These are phyloP conservation scores for Echinometra lucunter DNA, from an alignment of 53 echinoderm and acorn worm genomes.

Conservation along the genomic window DNA sequence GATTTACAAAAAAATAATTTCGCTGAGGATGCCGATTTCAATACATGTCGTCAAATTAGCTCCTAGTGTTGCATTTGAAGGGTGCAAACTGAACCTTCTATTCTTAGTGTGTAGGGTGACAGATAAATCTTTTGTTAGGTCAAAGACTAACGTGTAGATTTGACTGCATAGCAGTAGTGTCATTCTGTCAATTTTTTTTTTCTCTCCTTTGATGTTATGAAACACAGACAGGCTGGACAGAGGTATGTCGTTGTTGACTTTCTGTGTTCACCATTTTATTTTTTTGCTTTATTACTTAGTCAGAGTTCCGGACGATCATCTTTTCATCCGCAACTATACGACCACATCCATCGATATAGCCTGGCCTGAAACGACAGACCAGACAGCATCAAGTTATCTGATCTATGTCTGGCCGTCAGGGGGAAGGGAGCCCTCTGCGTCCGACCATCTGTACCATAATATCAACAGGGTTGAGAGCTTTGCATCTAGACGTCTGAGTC, in stretches of 20 bases:
- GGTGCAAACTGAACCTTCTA: too few relatives aligned
- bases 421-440: constrained; percentile 74
- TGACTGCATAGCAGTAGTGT: too few relatives aligned
- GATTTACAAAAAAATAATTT: too few relatives aligned
- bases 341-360: constrained; percentile 78
- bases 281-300: constrained; percentile 71
- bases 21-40: too few relatives aligned
- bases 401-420: constrained; percentile 88
- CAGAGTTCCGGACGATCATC: constrained; percentile 79
- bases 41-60: too few relatives aligned
- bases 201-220: not conserved
- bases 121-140: too few relatives aligned
- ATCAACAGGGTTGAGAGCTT: constrained; percentile 82
- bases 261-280: not conserved
- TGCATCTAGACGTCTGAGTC: constrained; percentile 75
- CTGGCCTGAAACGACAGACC: constrained; percentile 83
- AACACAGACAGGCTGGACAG: not conserved
- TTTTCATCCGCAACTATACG: constrained; percentile 79
- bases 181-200: not conserved
- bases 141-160: too few relatives aligned
- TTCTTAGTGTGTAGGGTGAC: too few relatives aligned
- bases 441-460: constrained; percentile 80
- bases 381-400: constrained; percentile 83
- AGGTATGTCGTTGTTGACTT: not conserved
- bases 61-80: too few relatives aligned